A percentile compares a stretch with the other conserved stretches of the same genome.
Evolutionary conservation across 2,888 invertebrate genomes (phyloP).

Genomic region (Phasia obesa): DNA sequence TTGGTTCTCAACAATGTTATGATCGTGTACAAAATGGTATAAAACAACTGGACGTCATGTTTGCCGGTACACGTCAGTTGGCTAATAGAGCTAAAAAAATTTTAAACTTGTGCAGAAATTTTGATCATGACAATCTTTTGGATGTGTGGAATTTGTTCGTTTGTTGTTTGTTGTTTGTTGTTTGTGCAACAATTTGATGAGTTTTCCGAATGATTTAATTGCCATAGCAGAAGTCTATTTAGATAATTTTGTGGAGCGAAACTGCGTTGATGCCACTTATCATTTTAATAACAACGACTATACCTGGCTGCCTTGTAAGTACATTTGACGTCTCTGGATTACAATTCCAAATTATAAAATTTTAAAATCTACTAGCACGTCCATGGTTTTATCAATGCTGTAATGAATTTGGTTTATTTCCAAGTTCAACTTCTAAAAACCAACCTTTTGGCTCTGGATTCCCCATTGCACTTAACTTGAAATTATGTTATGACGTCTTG

Average conservation of each 20-base stretch:
- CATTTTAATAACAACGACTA: background rate
- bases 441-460: constrained; percentile 84
- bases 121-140: constrained; percentile 77
- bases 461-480: constrained; percentile 76
- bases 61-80: constrained; percentile 74
- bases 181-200: constrained; percentile 74
- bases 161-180: constrained; percentile 65
- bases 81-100: constrained; percentile 77
- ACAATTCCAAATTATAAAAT: no score
- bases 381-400: constrained; percentile 93
- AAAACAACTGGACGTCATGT: constrained; percentile 77
- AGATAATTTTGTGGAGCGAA: no score
- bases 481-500: constrained; percentile 77
- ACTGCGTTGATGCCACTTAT: background rate
- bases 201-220: constrained; percentile 74
- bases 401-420: constrained; percentile 93
- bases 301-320: no score
- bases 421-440: constrained; percentile 85
- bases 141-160: constrained; percentile 80
- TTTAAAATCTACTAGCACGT: background rate
- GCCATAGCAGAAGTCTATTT: constrained; percentile 75
- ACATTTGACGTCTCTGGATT: no score
- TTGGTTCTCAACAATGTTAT: constrained; percentile 80
- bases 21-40: constrained; percentile 79
- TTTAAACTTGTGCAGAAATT: constrained; percentile 78